Evolutionary conservation across 1,140 invertebrate genomes (phyloP), one percentile per base, ranked within the genome.

Genomic region (Ips nitidus): DNA sequence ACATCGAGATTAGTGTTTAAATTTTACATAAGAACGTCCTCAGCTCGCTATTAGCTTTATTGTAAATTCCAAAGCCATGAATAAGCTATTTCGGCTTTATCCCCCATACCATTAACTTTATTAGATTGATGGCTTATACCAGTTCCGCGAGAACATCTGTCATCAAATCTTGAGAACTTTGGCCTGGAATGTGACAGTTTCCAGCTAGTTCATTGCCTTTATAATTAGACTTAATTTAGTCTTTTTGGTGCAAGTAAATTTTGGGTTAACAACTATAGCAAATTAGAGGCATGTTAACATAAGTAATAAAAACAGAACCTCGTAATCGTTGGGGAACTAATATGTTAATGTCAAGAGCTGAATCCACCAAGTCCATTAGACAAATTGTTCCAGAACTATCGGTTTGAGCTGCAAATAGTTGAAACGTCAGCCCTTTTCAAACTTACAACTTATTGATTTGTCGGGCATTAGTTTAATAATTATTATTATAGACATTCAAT

Each of bases 251-350:
- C 22, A 50, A 6, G 22, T 50, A 50, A 6, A 50, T 50, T 2
- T 50, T 22, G 22, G 22, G 22, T 22, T 22, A 22, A 50, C 45
- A 50, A 8, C 7, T 50, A 22, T 50, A 50, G 45, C 22, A 22
- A 22, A 50, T 50, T 8, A 50, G 22, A 50, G 7, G 3, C 6
- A 50, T 3, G 6, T 50, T 50, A 2, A 50, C 22, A 8, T 50
- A 50, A 50, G 3, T 50, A 50, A 50, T 50, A 50, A 50, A 50
- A 50, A 50, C 45, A 50, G 45, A 50, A 6, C 45, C 45, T 8
- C 22, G 45, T 50, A 6, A 50, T 6, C 7, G 6, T 50, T 50
- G 7, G 6, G 22, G 22, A 50, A 22, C 22, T 50, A 50, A 50
- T 50, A 50, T 50, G 45, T 50, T 50, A 8, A 50, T 22, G 45